phyloP scores from a whole-genome alignment of 2,797 vertebrate genomes.

The Macropodus opercularis region DNA sequence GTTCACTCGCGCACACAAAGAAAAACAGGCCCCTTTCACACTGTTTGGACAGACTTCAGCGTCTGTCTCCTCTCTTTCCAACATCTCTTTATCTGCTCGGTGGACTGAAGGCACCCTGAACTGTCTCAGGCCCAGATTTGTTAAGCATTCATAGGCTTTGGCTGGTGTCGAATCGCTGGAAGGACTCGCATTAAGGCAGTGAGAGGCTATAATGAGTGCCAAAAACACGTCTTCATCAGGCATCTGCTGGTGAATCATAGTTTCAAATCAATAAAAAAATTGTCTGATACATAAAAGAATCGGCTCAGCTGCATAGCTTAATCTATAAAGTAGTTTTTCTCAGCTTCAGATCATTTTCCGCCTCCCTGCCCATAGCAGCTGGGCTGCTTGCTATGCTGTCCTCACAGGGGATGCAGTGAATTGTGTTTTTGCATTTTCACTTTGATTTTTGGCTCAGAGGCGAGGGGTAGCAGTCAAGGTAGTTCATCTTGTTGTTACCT shows the following conservation, averaged over 20 bases:
- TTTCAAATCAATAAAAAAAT: slow-evolving; percentile 7
- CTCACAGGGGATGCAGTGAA: slow-evolving; percentile 44
- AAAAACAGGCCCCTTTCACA: slow-evolving; percentile 79
- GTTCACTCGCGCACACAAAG: slow-evolving; percentile 77
- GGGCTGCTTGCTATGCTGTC: slow-evolving; percentile 30
- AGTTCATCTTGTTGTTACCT: slow-evolving; percentile 42
- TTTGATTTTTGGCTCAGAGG: slow-evolving; percentile 56
- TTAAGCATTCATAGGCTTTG: slow-evolving; percentile 69
- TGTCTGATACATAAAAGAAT: slow-evolving; percentile 12
- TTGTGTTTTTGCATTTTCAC: slow-evolving; percentile 57
- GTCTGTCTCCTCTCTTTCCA: slow-evolving; percentile 21
- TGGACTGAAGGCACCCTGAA: slow-evolving; percentile 34
- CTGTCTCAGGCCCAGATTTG: slow-evolving; percentile 53
- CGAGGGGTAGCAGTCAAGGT: slow-evolving; percentile 56
- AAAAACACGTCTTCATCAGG: slow-evolving; percentile 41
- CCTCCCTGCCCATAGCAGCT: slow-evolving; percentile 26
- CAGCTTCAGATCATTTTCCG: slow-evolving; percentile 30
- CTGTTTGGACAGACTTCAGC: slow-evolving; percentile 79
- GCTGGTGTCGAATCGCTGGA: slow-evolving; percentile 27
- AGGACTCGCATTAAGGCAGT: slow-evolving; percentile 18
- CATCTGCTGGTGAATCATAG: slow-evolving; percentile 2
- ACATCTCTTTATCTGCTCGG: slow-evolving; percentile 11
- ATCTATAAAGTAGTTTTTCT: slow-evolving; percentile 25
- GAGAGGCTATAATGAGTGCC: slow-evolving; percentile 16
- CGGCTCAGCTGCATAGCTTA: slow-evolving; percentile 24